A percentile compares a stretch with the other conserved stretches of the same genome.
Evolutionary conservation across 1,140 invertebrate genomes (phyloP).

Genomic region (Melanaphis sacchari): DNA sequence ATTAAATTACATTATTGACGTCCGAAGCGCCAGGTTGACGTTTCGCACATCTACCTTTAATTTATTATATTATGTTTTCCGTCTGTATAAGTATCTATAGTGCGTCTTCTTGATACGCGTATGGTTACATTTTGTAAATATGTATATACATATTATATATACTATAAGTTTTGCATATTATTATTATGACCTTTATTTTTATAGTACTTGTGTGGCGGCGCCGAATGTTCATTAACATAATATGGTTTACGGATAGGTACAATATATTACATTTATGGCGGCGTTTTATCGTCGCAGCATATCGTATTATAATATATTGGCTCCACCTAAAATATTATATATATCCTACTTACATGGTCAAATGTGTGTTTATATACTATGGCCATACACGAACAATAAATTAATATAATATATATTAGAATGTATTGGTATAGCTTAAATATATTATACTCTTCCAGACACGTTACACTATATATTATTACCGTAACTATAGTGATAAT

Average conservation of each 20-base stretch:
- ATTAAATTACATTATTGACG: background rate
- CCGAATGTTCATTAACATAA: background rate
- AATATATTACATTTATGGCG: background rate
- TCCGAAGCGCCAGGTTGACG: background rate
- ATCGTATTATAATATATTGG: background rate
- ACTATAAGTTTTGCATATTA: background rate
- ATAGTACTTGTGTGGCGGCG: background rate
- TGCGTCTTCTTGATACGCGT: background rate
- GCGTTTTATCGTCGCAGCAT: background rate
- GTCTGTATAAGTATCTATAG: too few relatives aligned
- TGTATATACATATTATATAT: too few relatives aligned
- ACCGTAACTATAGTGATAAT: too few relatives aligned
- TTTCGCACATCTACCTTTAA: background rate
- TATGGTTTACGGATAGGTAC: background rate
- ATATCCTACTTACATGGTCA: background rate
- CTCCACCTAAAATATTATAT: background rate
- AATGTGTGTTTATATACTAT: background rate
- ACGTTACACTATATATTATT: too few relatives aligned
- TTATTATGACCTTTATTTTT: constrained; percentile 7
- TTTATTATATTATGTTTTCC: background rate
- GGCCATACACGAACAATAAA: background rate
- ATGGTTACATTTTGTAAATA: too few relatives aligned
- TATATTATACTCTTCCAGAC: background rate
- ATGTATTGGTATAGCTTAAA: background rate
- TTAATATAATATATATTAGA: background rate